These are phyloP conservation scores for Eristalis intricaria DNA, from an alignment of 2,888 invertebrate species.

Conservation along the genomic window DNA sequence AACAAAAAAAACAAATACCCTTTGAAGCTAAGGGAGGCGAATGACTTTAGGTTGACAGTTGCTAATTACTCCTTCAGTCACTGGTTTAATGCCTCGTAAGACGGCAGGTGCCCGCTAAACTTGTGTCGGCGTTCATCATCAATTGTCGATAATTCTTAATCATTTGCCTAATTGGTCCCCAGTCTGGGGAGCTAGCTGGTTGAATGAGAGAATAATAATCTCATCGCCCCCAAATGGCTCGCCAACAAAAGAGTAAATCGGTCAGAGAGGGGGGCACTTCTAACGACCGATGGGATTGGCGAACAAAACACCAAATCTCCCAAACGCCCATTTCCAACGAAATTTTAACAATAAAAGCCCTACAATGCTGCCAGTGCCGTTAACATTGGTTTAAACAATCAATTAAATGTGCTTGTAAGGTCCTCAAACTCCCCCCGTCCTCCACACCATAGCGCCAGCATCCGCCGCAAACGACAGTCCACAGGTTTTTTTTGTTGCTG, in stretches of 20 bases:
- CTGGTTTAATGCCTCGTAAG: too few species aligned
- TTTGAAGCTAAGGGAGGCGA: background rate
- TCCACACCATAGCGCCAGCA: conserved; percentile 12
- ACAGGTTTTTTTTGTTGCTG: background rate
- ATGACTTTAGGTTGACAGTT: too few species aligned
- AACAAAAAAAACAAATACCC: background rate
- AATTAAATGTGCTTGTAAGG: conserved; percentile 66
- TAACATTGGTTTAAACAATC: conserved; percentile 71
- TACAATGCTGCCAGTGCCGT: conserved; percentile 50
- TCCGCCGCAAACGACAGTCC: background rate
- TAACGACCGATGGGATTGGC: conserved; percentile 29
- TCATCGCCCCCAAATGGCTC: background rate
- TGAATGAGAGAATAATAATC: background rate
- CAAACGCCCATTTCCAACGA: conserved; percentile 54
- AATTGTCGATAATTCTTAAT: conserved; percentile 28
- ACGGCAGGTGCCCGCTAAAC: too few species aligned
- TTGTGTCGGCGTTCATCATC: background rate
- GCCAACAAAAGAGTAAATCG: conserved; percentile 2
- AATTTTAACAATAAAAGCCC: conserved; percentile 62
- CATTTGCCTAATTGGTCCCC: conserved; percentile 57
- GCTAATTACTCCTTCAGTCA: too few species aligned
- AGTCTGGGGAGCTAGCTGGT: background rate
- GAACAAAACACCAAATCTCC: conserved; percentile 47
- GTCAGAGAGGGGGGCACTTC: conserved; percentile 25
- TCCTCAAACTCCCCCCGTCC: conserved; percentile 6